These are phyloP conservation scores for Xerus rutilus DNA, from an alignment of 2,797 vertebrate species.

Conservation along the genomic window DNA sequence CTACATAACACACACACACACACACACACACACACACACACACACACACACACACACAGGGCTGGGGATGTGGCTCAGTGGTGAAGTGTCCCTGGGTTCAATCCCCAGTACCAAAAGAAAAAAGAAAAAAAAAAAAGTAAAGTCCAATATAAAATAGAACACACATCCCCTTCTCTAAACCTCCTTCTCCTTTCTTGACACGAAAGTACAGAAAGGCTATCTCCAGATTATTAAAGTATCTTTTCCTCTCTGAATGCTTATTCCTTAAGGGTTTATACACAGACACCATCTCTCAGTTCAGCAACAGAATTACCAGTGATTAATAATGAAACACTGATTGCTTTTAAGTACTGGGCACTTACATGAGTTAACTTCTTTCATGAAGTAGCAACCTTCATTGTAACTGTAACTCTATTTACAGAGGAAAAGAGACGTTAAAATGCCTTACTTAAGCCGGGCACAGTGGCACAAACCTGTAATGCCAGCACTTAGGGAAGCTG, in stretches of 20 bases:
- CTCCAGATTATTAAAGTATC: not conserved
- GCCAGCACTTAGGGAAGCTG: no score
- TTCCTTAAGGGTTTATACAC: not conserved
- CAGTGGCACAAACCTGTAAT: no score
- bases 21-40: no score
- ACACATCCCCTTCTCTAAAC: not conserved
- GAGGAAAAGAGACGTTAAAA: not conserved
- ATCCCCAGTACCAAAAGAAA: no score
- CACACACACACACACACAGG: no score
- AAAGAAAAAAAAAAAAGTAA: not conserved
- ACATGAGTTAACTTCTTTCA: slow-evolving; percentile 27
- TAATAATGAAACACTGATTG: not conserved
- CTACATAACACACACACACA: no score
- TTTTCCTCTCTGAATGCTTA: not conserved
- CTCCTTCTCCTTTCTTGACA: not conserved
- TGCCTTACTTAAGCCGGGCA: not conserved
- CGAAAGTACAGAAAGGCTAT: not conserved
- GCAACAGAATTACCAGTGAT: not conserved
- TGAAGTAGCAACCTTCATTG: not conserved
- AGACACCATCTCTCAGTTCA: not conserved
- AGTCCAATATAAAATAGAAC: not conserved
- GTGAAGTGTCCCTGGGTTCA: no score
- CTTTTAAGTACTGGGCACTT: not conserved
- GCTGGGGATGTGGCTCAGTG: no score
- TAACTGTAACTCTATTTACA: not conserved